Evolutionary conservation across 92 coral and sea anemone species (phyloP).

Genomic region (Blastomussa wellsi): DNA sequence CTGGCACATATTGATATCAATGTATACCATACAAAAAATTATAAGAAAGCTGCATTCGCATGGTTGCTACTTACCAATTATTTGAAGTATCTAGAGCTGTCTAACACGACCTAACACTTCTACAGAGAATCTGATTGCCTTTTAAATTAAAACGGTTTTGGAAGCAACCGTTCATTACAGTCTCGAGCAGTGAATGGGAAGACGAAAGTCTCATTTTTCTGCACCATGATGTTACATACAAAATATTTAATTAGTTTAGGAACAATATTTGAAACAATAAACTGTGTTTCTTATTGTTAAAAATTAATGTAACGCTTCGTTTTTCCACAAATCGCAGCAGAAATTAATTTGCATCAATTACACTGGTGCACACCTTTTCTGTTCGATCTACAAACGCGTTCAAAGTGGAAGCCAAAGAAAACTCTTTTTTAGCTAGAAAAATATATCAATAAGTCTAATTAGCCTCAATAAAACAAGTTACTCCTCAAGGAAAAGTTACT

Average conservation of each 20-base stretch:
- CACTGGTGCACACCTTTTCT: neutral
- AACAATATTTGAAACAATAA: neutral
- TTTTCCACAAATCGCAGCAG: no score
- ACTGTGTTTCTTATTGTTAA: neutral
- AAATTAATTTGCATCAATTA: no score
- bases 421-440: no score
- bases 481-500: no score
- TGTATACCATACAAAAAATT: neutral
- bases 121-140: neutral
- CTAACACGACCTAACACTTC: no score
- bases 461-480: no score
- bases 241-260: neutral
- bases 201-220: neutral
- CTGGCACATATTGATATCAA: no score
- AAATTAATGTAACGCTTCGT: neutral
- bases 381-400: neutral
- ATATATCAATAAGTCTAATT: no score
- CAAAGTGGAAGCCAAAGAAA: no score
- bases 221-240: neutral
- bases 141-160: neutral
- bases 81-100: no score
- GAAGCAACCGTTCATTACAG: neutral
- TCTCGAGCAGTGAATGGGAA: neutral
- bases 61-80: neutral
- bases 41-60: no score